A percentile compares a stretch with the other conserved stretches of the same genome.
Evolutionary conservation across 2,888 invertebrate species (phyloP).

Genomic region (Lithophane ornitopus): DNA sequence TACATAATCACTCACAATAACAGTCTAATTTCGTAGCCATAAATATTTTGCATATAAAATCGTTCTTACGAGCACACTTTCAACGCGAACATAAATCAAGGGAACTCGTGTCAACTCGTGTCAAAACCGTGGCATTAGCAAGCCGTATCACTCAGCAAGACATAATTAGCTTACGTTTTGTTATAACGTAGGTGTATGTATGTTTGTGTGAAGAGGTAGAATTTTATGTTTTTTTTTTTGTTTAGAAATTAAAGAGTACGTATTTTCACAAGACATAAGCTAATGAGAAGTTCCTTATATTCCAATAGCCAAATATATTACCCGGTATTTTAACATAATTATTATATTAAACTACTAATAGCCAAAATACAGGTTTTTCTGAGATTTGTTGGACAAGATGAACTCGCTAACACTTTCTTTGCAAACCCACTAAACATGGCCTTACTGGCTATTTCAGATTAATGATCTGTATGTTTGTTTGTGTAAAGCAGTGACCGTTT

Average conservation of each 20-base stretch:
- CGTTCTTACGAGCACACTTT: conserved; percentile 43
- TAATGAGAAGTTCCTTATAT: no score
- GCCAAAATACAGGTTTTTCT: no score
- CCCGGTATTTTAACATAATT: no score
- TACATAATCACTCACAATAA: conserved; percentile 15
- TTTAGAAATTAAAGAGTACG: background rate
- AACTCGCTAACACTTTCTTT: background rate
- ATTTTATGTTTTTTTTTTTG: background rate
- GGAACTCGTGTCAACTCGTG: conserved; percentile 47
- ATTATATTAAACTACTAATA: no score
- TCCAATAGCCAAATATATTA: no score
- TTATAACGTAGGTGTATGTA: conserved; percentile 48
- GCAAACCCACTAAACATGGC: background rate
- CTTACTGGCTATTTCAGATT: conserved; percentile 20
- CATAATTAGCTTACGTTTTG: conserved; percentile 65
- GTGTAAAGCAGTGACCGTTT: conserved; percentile 33
- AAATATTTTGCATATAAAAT: conserved; percentile 60
- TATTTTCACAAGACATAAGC: no score
- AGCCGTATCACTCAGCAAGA: conserved; percentile 60
- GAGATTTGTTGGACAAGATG: no score
- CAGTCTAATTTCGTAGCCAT: conserved; percentile 37
- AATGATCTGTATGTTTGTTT: conserved; percentile 36
- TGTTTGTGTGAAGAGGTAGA: conserved; percentile 28
- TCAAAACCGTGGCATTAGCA: conserved; percentile 62
- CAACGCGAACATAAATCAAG: conserved; percentile 63